Conservation (phyloP, 2,797 vertebrate genomes). For the Sebastes variabilis region DNA sequence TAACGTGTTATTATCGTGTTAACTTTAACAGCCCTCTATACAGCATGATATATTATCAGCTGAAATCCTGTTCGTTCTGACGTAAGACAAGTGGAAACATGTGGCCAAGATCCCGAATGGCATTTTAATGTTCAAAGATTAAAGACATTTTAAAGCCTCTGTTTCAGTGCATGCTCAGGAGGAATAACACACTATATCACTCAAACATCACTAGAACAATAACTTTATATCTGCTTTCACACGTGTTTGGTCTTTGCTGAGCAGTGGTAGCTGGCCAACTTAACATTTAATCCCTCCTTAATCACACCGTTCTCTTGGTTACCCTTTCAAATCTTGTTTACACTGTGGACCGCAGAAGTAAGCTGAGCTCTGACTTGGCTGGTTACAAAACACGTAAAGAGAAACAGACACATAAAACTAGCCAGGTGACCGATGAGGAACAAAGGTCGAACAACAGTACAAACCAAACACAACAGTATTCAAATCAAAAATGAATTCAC, state of each 20-base stretch:
- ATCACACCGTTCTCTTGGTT: constrained; percentile 24
- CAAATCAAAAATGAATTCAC: too few species aligned
- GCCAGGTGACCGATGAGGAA: neutral
- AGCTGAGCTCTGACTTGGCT: constrained; percentile 17
- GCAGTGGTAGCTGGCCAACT: constrained; percentile 1
- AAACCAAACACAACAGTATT: too few species aligned
- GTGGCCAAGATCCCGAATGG: neutral
- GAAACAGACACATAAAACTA: neutral
- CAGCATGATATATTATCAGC: neutral
- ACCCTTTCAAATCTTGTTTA: constrained; percentile 52
- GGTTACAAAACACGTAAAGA: constrained; percentile 30
- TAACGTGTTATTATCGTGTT: too few species aligned
- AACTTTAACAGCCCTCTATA: too few species aligned
- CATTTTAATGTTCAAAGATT: neutral
- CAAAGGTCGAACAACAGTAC: constrained; percentile 20
- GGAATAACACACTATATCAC: neutral
- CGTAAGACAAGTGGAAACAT: neutral
- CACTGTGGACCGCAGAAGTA: constrained; percentile 9
- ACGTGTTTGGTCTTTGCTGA: neutral
- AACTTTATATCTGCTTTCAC: neutral
- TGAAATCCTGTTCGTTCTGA: neutral
- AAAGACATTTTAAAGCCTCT: neutral
- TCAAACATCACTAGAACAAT: neutral
- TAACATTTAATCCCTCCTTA: constrained; percentile 43
- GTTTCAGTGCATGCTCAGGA: neutral